These are phyloP conservation scores for Epirrhoe tristata DNA, from an alignment of 2,888 invertebrate species.

Conservation along the genomic window DNA sequence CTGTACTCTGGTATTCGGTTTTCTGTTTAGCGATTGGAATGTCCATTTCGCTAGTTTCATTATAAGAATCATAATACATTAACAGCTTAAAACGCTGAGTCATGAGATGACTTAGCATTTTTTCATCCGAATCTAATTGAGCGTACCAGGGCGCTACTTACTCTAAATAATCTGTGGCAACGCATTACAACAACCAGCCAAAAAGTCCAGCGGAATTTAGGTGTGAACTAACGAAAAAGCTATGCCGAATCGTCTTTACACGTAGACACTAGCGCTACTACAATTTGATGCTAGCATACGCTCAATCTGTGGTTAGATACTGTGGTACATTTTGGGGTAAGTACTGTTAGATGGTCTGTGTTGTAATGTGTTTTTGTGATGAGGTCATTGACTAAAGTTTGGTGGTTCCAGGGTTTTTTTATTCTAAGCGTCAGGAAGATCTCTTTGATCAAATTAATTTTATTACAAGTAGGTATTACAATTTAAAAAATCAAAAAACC, in stretches of 20 bases:
- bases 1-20: neutral
- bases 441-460: no score
- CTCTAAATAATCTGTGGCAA: neutral
- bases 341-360: neutral
- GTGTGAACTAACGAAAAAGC: no score
- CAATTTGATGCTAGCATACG: neutral
- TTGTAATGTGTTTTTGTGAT: neutral
- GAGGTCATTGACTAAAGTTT: neutral
- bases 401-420: neutral
- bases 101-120: conserved; percentile 44
- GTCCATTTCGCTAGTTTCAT: conserved; percentile 5
- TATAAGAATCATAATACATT: conserved; percentile 13
- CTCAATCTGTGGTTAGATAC: conserved; percentile 1
- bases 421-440: neutral
- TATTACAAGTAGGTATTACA: no score
- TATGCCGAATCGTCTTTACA: no score
- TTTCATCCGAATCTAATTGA: conserved; percentile 45
- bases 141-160: conserved; percentile 38
- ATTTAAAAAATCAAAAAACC: no score
- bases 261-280: no score
- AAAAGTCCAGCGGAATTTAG: no score
- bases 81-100: conserved; percentile 24
- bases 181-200: neutral
- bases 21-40: neutral
- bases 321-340: neutral